phyloP scores from a whole-genome alignment of 2,113 vertebrate genomes.

The Bombycilla garrulus region DNA sequence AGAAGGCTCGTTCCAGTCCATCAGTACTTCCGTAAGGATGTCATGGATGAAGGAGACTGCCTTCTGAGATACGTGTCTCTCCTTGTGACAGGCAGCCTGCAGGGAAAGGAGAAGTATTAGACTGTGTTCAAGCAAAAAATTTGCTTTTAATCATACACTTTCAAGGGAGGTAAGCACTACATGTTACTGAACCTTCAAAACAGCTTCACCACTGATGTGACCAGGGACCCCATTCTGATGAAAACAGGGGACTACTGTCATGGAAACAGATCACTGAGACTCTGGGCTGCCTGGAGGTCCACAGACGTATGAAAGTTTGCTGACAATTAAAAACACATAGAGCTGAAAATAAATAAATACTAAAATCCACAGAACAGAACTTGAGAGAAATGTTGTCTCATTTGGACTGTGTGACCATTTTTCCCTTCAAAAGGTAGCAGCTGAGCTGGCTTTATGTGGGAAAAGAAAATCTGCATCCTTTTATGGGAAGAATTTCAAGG shows the following conservation, averaged over 20 bases:
- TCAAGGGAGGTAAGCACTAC: background rate
- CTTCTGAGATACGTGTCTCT: conserved; percentile 94
- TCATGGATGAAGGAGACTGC: conserved; percentile 98
- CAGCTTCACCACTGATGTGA: background rate
- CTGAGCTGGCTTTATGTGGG: background rate
- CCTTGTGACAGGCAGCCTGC: conserved; percentile 93
- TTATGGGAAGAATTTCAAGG: background rate
- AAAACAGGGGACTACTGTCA: background rate
- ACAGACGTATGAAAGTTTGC: background rate
- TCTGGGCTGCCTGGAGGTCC: background rate
- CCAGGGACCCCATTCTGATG: background rate
- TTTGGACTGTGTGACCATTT: background rate
- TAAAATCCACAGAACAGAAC: background rate
- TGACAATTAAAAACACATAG: background rate
- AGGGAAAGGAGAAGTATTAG: background rate
- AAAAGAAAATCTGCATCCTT: background rate
- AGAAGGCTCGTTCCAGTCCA: conserved; percentile 87
- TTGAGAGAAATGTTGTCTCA: background rate
- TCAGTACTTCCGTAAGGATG: conserved; percentile 92
- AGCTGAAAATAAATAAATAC: background rate
- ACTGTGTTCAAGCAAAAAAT: background rate
- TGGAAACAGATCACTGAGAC: background rate
- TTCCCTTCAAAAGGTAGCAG: background rate
- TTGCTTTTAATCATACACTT: background rate
- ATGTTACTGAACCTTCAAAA: background rate